These are phyloP conservation scores for Heliconius eleuchia DNA, from an alignment of 1,140 invertebrate genomes.

Conservation along the genomic window DNA sequence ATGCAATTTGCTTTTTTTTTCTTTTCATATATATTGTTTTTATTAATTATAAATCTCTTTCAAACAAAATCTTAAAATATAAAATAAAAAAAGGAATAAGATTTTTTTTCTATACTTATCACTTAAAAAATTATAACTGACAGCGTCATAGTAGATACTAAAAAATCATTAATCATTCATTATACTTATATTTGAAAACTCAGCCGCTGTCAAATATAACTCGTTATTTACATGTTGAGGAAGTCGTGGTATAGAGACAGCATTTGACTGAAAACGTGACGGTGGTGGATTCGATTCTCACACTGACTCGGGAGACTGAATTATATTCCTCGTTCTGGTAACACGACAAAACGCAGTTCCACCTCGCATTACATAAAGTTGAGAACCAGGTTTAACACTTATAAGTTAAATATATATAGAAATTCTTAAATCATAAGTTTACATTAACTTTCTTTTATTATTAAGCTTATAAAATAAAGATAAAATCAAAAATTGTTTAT, in stretches of 20 bases:
- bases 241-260: no score
- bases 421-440: neutral
- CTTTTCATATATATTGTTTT: neutral
- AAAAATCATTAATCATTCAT: neutral
- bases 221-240: no score
- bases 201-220: no score
- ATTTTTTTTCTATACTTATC: no score
- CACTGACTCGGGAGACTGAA: neutral
- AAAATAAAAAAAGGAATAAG: no score
- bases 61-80: no score
- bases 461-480: neutral
- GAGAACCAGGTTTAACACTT: neutral
- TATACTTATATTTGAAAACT: neutral
- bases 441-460: neutral
- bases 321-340: neutral
- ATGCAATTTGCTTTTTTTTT: slow-evolving; percentile 16
- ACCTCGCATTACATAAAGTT: neutral
- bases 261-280: neutral
- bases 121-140: no score
- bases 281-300: neutral
- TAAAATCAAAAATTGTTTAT: neutral
- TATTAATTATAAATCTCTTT: no score
- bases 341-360: neutral
- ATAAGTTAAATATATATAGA: neutral
- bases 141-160: no score